Conservation (phyloP, 2,797 vertebrate species). For the Ceryle rudis region DNA sequence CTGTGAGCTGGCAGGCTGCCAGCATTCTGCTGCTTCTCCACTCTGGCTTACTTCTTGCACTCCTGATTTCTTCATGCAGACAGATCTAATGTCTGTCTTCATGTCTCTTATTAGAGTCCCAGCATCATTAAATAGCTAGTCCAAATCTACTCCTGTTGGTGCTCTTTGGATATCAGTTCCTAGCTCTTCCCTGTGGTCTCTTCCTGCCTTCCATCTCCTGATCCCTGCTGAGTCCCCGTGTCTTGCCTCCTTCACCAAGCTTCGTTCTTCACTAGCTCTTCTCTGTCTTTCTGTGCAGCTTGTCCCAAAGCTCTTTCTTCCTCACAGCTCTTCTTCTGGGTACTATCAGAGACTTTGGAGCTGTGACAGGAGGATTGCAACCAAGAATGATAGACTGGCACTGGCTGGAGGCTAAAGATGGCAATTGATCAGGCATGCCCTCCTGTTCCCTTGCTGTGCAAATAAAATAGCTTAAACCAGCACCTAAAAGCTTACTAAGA, state of each 20-base stretch:
- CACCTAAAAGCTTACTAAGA: background rate
- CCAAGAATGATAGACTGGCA: background rate
- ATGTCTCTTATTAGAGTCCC: background rate
- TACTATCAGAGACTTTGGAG: background rate
- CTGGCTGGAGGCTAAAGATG: background rate
- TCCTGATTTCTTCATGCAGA: background rate
- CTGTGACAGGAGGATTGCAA: background rate
- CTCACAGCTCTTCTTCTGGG: background rate
- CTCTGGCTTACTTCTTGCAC: background rate
- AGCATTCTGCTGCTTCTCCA: background rate
- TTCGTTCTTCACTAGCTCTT: background rate
- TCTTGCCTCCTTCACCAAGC: background rate
- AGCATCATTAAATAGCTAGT: background rate
- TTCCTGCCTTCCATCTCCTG: background rate
- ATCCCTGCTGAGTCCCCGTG: background rate
- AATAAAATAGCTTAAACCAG: slow-evolving; percentile 12
- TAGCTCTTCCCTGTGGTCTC: background rate
- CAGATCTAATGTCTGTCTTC: background rate
- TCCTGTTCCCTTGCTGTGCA: background rate
- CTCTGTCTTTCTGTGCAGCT: background rate
- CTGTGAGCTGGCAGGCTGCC: background rate
- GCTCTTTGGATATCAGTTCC: background rate
- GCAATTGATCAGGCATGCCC: background rate
- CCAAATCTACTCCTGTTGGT: background rate
- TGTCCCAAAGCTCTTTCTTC: background rate